Base-by-base conservation (phyloP, 2,113 vertebrate genomes). In the Nothocercus julius region DNA sequence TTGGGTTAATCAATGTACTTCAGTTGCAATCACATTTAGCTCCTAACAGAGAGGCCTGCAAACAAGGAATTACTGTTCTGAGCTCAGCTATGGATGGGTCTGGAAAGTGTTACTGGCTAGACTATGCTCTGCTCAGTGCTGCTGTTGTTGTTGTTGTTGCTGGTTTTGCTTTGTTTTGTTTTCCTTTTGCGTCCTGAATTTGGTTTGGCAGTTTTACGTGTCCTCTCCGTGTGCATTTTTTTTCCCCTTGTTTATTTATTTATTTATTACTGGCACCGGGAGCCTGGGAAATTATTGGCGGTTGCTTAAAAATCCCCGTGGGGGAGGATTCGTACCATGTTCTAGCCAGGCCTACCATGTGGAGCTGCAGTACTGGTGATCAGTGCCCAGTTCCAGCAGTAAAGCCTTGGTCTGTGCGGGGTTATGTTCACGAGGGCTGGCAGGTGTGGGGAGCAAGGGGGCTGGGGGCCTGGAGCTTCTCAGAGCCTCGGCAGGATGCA, bases 1-100 rank as follows among this genome's bases (percentile, higher is more conserved):
- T 97, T 79, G 96, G 95, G 96, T 95, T 97, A 92, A 97, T 97
- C 97, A 97, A 95, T 94, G 96, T 83, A 89, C 97, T 97, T 97
- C 95, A 94, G 84, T 95, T 95, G 93, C 91, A 95, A 97, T 97
- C 96, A 92, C 96, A 95, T 97, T 97, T 97, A 95, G 94, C 95
- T 94, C 95, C 94, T 76, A 92, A 95, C 68, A 93, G 97, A 97
- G 92, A 80, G 95, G 95, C 78, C 47, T 38, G 83, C 87, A 96
- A 96, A 97, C 95, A 97, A 97, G 95, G 93, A 95, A 92, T 97
- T 88, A 81, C 90, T 97, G 92, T 97, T 95, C 85, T 11, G 90
- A 89, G 84, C 85, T 91, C 93, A 70, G 76, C 68, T 77, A 78
- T 32, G 91, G 93, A 91, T 82, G 85, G 93, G 89, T 95, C 88